Conservation (phyloP, 2,113 vertebrate species). For the Equus przewalskii region DNA sequence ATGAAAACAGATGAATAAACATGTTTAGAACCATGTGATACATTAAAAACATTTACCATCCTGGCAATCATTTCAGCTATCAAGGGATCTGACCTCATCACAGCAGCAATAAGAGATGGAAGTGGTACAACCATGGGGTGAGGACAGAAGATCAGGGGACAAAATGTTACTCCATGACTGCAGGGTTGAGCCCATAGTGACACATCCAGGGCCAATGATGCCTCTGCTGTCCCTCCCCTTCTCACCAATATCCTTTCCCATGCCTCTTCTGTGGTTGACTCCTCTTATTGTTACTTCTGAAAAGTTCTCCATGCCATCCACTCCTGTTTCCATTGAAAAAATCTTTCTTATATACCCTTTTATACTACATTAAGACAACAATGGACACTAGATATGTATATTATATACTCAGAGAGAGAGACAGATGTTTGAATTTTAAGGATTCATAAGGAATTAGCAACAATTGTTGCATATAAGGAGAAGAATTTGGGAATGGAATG, state of each 20-base stretch:
- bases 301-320: neutral
- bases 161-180: neutral
- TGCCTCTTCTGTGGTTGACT: no score
- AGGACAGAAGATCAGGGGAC: neutral
- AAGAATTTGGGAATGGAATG: neutral
- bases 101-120: neutral
- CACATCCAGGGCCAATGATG: neutral
- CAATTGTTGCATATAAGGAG: neutral
- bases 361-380: neutral
- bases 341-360: neutral
- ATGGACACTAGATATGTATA: neutral
- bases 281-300: neutral
- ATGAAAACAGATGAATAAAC: neutral
- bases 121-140: neutral
- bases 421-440: neutral
- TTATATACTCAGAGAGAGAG: neutral
- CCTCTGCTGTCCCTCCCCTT: neutral
- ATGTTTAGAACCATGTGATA: neutral
- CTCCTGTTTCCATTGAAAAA: neutral
- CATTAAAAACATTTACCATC: neutral
- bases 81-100: neutral
- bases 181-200: neutral
- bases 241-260: neutral
- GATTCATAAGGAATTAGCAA: neutral
- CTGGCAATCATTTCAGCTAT: neutral